phyloP scores from a whole-genome alignment of 2,888 invertebrate species.

The Taenaris catops region DNA sequence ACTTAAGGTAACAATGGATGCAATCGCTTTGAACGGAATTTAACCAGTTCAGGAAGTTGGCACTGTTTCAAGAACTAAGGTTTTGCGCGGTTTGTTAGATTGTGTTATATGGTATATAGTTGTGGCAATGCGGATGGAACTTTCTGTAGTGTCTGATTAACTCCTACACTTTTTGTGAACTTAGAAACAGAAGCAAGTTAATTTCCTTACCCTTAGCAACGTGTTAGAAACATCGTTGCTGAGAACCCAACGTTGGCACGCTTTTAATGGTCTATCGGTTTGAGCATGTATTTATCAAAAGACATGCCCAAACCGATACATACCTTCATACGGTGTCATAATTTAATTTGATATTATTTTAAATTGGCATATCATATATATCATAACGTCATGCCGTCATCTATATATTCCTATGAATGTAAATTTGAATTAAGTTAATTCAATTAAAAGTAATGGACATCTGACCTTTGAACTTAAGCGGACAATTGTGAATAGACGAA shows the following conservation, averaged over 20 bases:
- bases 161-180: background rate
- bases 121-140: conserved; percentile 7
- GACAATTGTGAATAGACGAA: conserved; percentile 22
- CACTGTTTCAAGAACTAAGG: conserved; percentile 44
- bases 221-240: too few species aligned
- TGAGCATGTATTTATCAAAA: too few species aligned
- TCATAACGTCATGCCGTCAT: too few species aligned
- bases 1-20: conserved; percentile 35
- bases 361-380: too few species aligned
- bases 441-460: conserved; percentile 25
- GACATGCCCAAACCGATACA: too few species aligned
- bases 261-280: too few species aligned
- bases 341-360: too few species aligned
- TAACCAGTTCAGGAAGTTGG: conserved; percentile 45
- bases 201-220: too few species aligned
- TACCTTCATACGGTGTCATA: too few species aligned
- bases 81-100: conserved; percentile 20
- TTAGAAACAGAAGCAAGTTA: too few species aligned
- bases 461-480: conserved; percentile 19
- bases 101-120: conserved; percentile 8
- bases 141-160: conserved; percentile 6
- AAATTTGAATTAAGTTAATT: conserved; percentile 18
- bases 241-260: too few species aligned
- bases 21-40: conserved; percentile 39
- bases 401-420: too few species aligned